Base-by-base conservation (phyloP, 37 sponge, comb jelly and placozoan genomes). In the Bolinopsis microptera region DNA sequence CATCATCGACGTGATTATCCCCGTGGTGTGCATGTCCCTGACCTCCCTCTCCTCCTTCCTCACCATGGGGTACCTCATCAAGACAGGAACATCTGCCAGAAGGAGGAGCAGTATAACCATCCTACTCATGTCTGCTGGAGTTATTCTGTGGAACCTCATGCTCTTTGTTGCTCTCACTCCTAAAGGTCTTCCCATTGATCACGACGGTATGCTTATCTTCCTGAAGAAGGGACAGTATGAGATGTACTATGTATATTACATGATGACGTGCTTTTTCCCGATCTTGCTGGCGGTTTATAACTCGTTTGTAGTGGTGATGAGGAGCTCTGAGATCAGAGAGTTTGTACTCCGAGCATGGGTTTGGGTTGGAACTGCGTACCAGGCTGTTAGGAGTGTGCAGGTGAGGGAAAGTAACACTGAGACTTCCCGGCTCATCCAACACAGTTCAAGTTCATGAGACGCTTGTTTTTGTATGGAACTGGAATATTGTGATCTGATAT, bases 251-350 rank as follows among this genome's bases (percentile, higher is more conserved):
- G 80, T 77, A 0, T 77, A 77, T 36, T 77, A 77, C 18, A 1
- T 77, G 21, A 77, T 77, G 1, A 77, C 32, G 36, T 77, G 80
- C 18, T 77, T 77, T 36, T 77, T 77, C 80, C 80, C 80, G 21
- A 77, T 77, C 3, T 1, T 32, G 36, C 80, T 77, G 27, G 80
- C 80, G 0, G 80, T 77, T 1, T 77, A 77, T 36, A 77, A 77
- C 80, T 77, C 80, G 1, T 27, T 32, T 77, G 80, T 77, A 0
- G 80, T 77, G 28, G 80, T 77, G 0, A 5, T 77, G 33, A 77
- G 80, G 35, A 35, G 36, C 35, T 33, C 35, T 18, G 80, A 77
- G 35, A 77, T 77, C 1, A 32, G 80, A 32, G 33, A 77, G 35
- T 33, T 77, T 27, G 35, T 32, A 8, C 2, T 48, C 9, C 9